Evolutionary conservation across 2,797 vertebrate species (phyloP), one percentile per base, ranked within the genome.

Genomic region (Hypotaenidia okinawae): DNA sequence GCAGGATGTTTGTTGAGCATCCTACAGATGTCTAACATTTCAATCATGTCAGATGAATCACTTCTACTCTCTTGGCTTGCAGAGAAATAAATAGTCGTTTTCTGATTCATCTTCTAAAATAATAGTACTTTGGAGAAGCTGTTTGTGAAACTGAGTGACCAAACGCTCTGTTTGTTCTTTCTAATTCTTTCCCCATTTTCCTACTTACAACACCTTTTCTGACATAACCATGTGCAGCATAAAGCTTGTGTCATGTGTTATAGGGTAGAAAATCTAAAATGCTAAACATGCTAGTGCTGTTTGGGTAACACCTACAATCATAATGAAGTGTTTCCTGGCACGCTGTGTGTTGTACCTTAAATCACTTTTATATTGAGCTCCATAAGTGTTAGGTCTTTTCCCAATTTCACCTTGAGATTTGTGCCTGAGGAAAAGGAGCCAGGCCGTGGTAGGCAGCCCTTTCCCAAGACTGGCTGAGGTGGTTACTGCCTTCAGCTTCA

Each of bases 311-410:
- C 92, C 83, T 95, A 94, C 28, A 55, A 28, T 39, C 57, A 24
- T 95, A 95, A 95, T 93, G 91, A 95, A 92, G 90, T 97, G 93
- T 95, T 97, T 96, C 86, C 84, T 96, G 95, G 94, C 88, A 89
- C 0, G 0, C 73, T 51, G 33, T 63, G 67, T 0, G 1, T 82
- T 72, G 39, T 66, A 79, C 69, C 83, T 94, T 95, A 95, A 96
- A 96, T 96, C 86, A 95, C 41, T 89, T 93, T 95, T 93, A 68
- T 83, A 80, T 3, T 89, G 75, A 94, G 72, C 64, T 80, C 54
- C 5, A 1, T n/a, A 89, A 86, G 70, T 27, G 9, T 92, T 89
- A 8, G 11, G 33, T 22, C 45, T 89, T 92, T 91, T 74, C 70
- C 61, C 37, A 68, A 62, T 43, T 83, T 77, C 54, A 72, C 22